Evolutionary conservation across 2,113 vertebrate species (phyloP).

Genomic region (Eidolon helvum): DNA sequence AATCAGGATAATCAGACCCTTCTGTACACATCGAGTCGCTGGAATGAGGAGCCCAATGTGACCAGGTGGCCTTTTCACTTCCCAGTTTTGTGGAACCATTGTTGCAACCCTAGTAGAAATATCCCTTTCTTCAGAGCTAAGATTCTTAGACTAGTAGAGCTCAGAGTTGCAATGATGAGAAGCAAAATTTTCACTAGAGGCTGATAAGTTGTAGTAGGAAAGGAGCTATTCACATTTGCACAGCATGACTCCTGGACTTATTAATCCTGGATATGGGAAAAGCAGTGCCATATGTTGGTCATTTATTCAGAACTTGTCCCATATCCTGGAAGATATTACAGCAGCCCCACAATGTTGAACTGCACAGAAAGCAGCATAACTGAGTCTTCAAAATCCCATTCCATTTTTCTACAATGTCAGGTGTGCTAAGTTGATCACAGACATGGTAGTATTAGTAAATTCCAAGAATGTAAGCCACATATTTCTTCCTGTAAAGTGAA

Average conservation of each 20-base stretch:
- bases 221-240: neutral
- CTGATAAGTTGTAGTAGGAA: neutral
- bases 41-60: neutral
- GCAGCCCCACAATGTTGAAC: neutral
- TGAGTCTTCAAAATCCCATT: neutral
- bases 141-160: neutral
- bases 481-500: neutral
- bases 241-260: neutral
- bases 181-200: neutral
- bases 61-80: conserved; percentile 22
- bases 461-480: neutral
- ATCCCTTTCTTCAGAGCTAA: neutral
- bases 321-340: neutral
- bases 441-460: neutral
- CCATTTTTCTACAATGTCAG: neutral
- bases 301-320: neutral
- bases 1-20: neutral
- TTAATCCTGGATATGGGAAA: neutral
- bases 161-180: neutral
- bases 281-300: neutral
- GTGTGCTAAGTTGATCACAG: neutral
- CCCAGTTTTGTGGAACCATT: conserved; percentile 33
- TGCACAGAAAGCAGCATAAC: neutral
- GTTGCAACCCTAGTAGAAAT: neutral
- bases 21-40: neutral